Evolutionary conservation across 2,888 invertebrate genomes (phyloP).

Genomic region (Dynastes hyllus): DNA sequence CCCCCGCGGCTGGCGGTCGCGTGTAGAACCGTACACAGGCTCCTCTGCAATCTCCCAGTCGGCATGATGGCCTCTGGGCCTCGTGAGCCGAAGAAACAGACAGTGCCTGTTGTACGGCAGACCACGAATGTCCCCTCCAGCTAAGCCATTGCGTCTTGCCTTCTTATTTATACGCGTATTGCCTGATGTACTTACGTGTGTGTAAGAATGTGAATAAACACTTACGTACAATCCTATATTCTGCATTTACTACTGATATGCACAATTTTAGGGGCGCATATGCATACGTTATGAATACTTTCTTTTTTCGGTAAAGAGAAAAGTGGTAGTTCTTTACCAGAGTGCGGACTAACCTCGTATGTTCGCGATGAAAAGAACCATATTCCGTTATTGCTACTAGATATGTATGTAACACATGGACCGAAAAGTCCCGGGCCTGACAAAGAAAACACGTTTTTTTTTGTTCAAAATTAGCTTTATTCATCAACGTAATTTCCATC

Average conservation of each 20-base stretch:
- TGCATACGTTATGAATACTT: background rate
- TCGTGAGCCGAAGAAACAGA: constrained; percentile 61
- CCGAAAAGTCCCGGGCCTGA: too few relatives aligned
- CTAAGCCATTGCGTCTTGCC: constrained; percentile 67
- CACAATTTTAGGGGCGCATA: constrained; percentile 24
- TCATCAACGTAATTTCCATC: too few relatives aligned
- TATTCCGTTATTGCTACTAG: background rate
- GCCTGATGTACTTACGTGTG: constrained; percentile 22
- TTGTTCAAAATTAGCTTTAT: too few relatives aligned
- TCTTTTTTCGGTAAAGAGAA: background rate
- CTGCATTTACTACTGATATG: constrained; percentile 28
- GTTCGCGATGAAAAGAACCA: background rate
- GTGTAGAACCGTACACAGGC: constrained; percentile 62
- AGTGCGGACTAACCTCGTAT: background rate
- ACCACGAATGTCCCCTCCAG: constrained; percentile 68
- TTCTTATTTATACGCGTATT: constrained; percentile 56
- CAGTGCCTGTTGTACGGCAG: constrained; percentile 61
- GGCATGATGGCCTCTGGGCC: constrained; percentile 63
- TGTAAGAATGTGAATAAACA: constrained; percentile 39
- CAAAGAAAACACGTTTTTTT: too few relatives aligned
- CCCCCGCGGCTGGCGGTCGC: constrained; percentile 71
- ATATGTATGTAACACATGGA: background rate
- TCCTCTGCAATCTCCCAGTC: constrained; percentile 54
- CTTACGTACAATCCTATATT: constrained; percentile 19
- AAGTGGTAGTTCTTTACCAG: background rate